Conservation (phyloP, 2,888 invertebrate genomes). For the Carcina quercana region DNA sequence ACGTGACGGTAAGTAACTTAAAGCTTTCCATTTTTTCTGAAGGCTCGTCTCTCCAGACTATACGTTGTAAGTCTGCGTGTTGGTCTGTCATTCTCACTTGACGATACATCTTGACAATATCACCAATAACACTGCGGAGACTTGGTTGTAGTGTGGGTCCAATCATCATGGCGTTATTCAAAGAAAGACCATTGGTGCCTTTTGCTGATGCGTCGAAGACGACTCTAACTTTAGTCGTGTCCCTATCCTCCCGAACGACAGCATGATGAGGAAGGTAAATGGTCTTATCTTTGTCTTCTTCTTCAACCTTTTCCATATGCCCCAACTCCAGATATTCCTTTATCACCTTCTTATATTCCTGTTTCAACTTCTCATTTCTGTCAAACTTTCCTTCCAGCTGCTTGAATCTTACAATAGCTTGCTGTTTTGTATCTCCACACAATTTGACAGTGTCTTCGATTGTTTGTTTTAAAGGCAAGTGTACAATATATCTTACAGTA, state of each 20-base stretch:
- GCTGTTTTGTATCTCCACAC: conserved; percentile 4
- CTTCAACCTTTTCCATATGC: conserved; percentile 6
- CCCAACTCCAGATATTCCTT: conserved; percentile 8
- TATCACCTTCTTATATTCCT: conserved; percentile 6
- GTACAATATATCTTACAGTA: conserved; percentile 7
- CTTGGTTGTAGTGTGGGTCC: conserved; percentile 18
- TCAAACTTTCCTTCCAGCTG: conserved; percentile 6
- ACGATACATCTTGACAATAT: conserved; percentile 24
- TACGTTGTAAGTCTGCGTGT: conserved; percentile 8
- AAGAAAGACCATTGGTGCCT: conserved; percentile 8
- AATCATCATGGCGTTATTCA: conserved; percentile 13
- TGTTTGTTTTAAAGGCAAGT: conserved; percentile 2
- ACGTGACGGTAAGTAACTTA: neutral
- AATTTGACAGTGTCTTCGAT: conserved; percentile 2
- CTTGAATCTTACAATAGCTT: conserved; percentile 5
- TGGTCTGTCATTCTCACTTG: conserved; percentile 6
- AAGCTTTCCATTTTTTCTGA: neutral
- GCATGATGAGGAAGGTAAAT: conserved; percentile 18
- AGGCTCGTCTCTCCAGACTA: conserved; percentile 11
- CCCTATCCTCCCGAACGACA: conserved; percentile 14
- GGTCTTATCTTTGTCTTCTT: neutral
- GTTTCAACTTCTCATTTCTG: conserved; percentile 2
- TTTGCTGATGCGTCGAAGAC: conserved; percentile 15
- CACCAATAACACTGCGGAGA: conserved; percentile 14
- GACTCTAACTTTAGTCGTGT: conserved; percentile 16